Evolutionary conservation across 2,888 invertebrate species (phyloP).

Genomic region (Serripes groenlandicus): DNA sequence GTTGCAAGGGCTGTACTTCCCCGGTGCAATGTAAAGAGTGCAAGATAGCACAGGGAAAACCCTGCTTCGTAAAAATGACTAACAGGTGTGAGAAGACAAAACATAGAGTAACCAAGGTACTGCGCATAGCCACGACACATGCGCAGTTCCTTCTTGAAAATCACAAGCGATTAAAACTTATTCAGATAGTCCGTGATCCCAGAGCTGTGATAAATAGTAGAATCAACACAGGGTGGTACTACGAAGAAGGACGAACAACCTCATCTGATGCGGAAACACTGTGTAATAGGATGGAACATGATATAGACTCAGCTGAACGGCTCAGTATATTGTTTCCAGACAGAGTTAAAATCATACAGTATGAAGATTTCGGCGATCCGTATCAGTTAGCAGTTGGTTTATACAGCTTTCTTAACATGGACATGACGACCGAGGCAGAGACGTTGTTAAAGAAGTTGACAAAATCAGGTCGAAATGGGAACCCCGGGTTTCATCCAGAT

Average conservation of each 20-base stretch:
- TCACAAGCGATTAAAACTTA: background rate
- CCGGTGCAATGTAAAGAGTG: too few species aligned
- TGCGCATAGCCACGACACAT: background rate
- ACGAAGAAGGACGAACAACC: background rate
- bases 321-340: slow-evolving; percentile 1
- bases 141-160: slow-evolving; percentile 7
- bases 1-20: too few species aligned
- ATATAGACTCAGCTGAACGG: background rate
- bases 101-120: background rate
- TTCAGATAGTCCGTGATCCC: background rate
- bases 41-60: too few species aligned
- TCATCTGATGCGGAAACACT: background rate
- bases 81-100: background rate
- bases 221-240: background rate
- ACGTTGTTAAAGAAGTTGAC: too few species aligned
- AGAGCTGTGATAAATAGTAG: background rate
- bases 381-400: slow-evolving; percentile 10
- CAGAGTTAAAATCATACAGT: slow-evolving; percentile 29
- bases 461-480: too few species aligned
- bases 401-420: slow-evolving; percentile 29
- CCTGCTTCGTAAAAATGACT: too few species aligned
- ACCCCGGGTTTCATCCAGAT: background rate
- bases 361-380: slow-evolving; percentile 42
- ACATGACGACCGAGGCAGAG: slow-evolving; percentile 1
- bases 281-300: background rate